phyloP scores from a whole-genome alignment of 2,113 vertebrate genomes.

The Micronycteris hirsuta region DNA sequence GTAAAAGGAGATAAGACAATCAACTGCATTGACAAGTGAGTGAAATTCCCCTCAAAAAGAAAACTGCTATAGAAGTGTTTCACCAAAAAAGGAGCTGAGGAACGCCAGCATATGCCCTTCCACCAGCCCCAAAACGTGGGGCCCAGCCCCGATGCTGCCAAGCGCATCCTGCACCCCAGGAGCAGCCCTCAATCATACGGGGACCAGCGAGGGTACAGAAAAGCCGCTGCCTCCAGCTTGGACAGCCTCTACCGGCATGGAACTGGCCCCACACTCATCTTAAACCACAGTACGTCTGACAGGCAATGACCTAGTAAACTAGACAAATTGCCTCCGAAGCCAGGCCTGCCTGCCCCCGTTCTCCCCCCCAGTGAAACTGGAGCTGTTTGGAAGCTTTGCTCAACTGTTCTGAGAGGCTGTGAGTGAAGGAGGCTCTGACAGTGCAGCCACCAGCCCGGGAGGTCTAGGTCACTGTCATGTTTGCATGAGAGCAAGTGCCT shows the following conservation, averaged over 20 bases:
- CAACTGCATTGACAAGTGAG: background rate
- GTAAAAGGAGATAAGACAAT: background rate
- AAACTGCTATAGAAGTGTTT: background rate
- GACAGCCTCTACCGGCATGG: slow-evolving; percentile 27
- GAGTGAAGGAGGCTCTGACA: background rate
- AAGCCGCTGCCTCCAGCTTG: background rate
- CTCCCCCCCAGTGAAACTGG: background rate
- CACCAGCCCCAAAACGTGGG: background rate
- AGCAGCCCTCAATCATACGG: background rate
- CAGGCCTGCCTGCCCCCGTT: background rate
- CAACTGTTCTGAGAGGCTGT: background rate
- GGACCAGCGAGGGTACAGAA: background rate
- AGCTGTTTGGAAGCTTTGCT: slow-evolving; percentile 16
- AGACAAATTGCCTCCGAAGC: slow-evolving; percentile 16
- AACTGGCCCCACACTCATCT: background rate
- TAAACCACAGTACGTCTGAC: slow-evolving; percentile 26
- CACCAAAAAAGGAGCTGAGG: background rate
- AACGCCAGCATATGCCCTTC: background rate
- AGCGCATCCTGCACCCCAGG: background rate
- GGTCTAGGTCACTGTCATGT: background rate
- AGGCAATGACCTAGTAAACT: slow-evolving; percentile 60
- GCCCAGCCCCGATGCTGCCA: background rate
- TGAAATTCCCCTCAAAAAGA: background rate
- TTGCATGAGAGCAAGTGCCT: background rate
- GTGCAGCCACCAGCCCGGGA: background rate